A percentile compares a stretch with the other conserved stretches of the same genome.
phyloP scores from a whole-genome alignment of 2,113 vertebrate species.

The Castor canadensis region DNA sequence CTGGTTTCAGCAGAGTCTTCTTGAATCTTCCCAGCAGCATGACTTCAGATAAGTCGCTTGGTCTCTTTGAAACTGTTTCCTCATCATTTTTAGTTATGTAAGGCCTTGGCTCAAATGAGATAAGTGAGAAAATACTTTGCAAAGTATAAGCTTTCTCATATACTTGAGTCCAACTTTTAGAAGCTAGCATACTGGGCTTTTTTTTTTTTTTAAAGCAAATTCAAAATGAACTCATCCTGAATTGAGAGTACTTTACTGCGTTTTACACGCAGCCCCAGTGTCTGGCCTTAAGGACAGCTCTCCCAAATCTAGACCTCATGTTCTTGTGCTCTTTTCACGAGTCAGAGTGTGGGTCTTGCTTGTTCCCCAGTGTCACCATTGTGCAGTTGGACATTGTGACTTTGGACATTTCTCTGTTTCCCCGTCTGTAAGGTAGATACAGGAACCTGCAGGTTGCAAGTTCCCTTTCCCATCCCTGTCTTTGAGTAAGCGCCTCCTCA shows the following conservation, averaged over 20 bases:
- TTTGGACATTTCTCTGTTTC: neutral
- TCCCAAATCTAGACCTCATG: accelerated
- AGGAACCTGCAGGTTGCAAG: neutral
- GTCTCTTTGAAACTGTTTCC: neutral
- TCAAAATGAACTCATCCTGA: neutral
- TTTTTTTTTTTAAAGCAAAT: too few relatives aligned
- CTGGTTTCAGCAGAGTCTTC: neutral
- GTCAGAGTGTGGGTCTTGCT: neutral
- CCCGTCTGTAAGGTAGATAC: neutral
- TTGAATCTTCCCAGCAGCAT: neutral
- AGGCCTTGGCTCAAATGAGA: neutral
- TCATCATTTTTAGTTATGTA: neutral
- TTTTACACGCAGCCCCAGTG: neutral
- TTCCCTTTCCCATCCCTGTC: neutral
- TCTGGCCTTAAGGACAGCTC: neutral
- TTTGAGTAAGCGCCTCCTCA: neutral
- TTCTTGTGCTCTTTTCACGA: neutral
- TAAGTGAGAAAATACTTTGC: neutral
- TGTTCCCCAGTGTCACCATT: neutral
- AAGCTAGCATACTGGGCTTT: neutral
- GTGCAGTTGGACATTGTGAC: neutral
- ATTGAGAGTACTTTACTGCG: neutral
- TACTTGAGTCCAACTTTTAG: neutral
- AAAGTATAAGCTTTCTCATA: neutral
- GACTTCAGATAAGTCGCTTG: neutral